Percentiles rank a stretch among this genome's conserved stretches.
phyloP scores from a whole-genome alignment of 2,888 invertebrate genomes.

The Eristalis intricaria region DNA sequence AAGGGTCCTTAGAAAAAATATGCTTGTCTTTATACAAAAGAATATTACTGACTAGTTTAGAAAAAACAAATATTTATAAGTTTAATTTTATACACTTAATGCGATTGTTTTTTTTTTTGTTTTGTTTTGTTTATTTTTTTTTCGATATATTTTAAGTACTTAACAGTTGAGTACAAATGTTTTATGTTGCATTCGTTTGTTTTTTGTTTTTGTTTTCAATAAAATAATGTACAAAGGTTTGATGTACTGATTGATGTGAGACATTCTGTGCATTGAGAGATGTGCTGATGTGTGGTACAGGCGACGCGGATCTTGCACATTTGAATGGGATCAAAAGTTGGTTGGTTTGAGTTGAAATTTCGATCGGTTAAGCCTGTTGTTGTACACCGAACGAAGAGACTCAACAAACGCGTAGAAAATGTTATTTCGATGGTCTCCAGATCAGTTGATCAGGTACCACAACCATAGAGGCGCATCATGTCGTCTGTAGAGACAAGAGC shows the following conservation, averaged over 20 bases:
- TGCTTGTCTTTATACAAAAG: constrained; percentile 20
- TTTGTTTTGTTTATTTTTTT: not conserved
- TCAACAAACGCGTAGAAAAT: too few relatives aligned
- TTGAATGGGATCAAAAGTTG: not conserved
- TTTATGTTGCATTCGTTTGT: constrained; percentile 35
- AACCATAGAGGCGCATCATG: too few relatives aligned
- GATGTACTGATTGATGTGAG: not conserved
- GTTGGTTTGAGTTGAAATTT: too few relatives aligned
- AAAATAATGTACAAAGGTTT: constrained; percentile 7
- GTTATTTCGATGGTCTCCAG: too few relatives aligned
- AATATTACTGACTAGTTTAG: constrained; percentile 69
- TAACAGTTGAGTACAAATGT: constrained; percentile 51
- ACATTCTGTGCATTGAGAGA: not conserved
- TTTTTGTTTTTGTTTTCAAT: constrained; percentile 22
- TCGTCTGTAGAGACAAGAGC: too few relatives aligned
- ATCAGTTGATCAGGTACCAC: too few relatives aligned
- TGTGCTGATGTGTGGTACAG: not conserved
- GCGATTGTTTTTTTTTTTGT: constrained; percentile 4
- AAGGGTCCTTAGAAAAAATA: not conserved
- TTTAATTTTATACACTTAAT: constrained; percentile 10
- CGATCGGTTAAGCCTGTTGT: too few relatives aligned
- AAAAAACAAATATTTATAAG: constrained; percentile 17
- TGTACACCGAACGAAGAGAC: too few relatives aligned
- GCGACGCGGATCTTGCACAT: not conserved
- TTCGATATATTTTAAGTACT: constrained; percentile 61